Percentiles rank a stretch among this genome's conserved stretches.
phyloP scores from a whole-genome alignment of 2,888 invertebrate species.

The Dicyrtoma fusca region DNA sequence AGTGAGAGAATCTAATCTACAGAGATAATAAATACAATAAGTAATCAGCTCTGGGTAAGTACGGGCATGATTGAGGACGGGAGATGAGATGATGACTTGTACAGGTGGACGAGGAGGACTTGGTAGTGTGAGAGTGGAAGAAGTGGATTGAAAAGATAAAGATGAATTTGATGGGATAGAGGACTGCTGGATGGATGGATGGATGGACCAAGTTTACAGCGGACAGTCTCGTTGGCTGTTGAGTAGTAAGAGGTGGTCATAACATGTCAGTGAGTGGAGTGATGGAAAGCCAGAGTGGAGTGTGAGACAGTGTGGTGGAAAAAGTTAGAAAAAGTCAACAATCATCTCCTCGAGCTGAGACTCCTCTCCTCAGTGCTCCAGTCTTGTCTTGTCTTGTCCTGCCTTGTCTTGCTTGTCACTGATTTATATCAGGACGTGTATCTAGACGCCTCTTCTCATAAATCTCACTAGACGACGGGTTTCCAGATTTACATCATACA shows the following conservation, averaged over 20 bases:
- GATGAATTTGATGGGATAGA: not conserved
- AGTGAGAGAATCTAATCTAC: no score
- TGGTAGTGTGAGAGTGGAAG: no score
- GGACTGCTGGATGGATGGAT: not conserved
- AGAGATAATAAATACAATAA: no score
- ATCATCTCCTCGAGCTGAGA: constrained; percentile 3
- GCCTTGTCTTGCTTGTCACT: constrained; percentile 20
- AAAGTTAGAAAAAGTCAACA: constrained; percentile 28
- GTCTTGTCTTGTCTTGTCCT: constrained; percentile 3
- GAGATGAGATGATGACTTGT: no score
- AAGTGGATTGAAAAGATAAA: not conserved
- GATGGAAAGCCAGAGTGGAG: constrained; percentile 23
- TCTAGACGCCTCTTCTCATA: constrained; percentile 30
- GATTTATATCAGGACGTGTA: constrained; percentile 31
- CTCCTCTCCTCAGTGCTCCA: constrained; percentile 3
- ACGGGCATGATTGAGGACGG: no score
- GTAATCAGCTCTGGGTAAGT: no score
- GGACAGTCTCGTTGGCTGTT: not conserved
- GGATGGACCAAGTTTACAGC: not conserved
- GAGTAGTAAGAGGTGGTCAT: constrained; percentile 27
- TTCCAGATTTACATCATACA: no score
- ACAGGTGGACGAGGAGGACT: no score
- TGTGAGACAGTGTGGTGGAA: constrained; percentile 13
- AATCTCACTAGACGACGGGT: constrained; percentile 24
- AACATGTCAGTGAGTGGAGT: constrained; percentile 28